phyloP scores from a whole-genome alignment of 2,888 invertebrate genomes.

The Euphydryas editha region DNA sequence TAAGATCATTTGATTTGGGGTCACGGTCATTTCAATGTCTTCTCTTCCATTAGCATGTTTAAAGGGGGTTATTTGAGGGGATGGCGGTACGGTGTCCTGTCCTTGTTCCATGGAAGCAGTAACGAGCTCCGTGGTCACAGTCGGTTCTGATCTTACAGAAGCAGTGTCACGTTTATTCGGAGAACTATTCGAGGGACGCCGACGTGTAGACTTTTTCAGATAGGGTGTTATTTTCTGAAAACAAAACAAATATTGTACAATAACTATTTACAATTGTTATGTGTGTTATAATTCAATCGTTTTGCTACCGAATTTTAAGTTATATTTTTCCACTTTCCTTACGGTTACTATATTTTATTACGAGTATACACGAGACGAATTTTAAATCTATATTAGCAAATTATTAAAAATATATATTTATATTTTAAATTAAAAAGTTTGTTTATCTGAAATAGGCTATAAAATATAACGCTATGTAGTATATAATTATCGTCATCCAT shows the following conservation, averaged over 20 bases:
- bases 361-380: neutral
- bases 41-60: conserved; percentile 44
- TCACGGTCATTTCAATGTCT: conserved; percentile 61
- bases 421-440: neutral
- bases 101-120: conserved; percentile 66
- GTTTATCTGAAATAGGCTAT: neutral
- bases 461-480: no score
- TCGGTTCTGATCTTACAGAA: conserved; percentile 69
- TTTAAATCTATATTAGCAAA: neutral
- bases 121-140: conserved; percentile 69
- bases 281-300: no score
- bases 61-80: conserved; percentile 59
- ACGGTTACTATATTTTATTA: neutral
- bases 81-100: conserved; percentile 62
- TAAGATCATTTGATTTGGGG: conserved; percentile 46
- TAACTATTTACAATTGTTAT: no score
- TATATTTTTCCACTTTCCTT: no score
- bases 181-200: conserved; percentile 54
- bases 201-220: conserved; percentile 57
- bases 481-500: no score
- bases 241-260: neutral
- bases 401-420: neutral
- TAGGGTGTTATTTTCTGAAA: conserved; percentile 70
- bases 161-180: conserved; percentile 61
- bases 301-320: no score